phyloP scores from a whole-genome alignment of 2,888 invertebrate genomes.

The Drosophila antonietae region DNA sequence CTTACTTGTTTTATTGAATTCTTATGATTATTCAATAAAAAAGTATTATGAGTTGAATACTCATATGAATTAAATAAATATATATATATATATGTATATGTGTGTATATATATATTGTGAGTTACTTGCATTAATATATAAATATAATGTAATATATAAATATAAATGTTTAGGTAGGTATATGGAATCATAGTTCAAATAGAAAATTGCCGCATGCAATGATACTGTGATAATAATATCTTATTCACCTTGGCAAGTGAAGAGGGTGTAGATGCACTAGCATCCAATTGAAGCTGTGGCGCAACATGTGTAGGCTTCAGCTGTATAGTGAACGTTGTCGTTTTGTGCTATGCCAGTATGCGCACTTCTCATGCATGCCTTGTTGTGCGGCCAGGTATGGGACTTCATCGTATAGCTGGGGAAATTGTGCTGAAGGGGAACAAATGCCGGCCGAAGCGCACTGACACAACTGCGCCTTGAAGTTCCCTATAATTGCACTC shows the following conservation, averaged over 20 bases:
- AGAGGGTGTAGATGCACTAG: constrained; percentile 12
- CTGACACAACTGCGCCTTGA: constrained; percentile 13
- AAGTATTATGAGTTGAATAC: no score
- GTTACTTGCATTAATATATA: no score
- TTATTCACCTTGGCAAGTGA: constrained; percentile 18
- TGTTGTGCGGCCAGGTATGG: constrained; percentile 32
- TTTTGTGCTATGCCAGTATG: constrained; percentile 20
- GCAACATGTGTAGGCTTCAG: constrained; percentile 7
- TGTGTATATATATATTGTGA: no score
- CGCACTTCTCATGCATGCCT: constrained; percentile 41
- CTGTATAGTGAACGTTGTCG: constrained; percentile 1
- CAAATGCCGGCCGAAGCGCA: background rate
- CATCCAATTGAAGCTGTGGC: constrained; percentile 13
- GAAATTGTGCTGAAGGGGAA: constrained; percentile 25
- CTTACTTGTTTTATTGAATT: no score
- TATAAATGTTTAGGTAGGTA: background rate
- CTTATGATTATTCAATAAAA: no score
- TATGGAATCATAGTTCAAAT: background rate
- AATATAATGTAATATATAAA: no score
- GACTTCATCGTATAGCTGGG: constrained; percentile 36
- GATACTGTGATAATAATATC: constrained; percentile 41
- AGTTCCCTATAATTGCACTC: constrained; percentile 14
- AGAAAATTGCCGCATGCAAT: constrained; percentile 27
- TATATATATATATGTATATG: no score
- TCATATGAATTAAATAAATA: no score